Conservation (phyloP, 2,113 vertebrate species). For the Indicator indicator region DNA sequence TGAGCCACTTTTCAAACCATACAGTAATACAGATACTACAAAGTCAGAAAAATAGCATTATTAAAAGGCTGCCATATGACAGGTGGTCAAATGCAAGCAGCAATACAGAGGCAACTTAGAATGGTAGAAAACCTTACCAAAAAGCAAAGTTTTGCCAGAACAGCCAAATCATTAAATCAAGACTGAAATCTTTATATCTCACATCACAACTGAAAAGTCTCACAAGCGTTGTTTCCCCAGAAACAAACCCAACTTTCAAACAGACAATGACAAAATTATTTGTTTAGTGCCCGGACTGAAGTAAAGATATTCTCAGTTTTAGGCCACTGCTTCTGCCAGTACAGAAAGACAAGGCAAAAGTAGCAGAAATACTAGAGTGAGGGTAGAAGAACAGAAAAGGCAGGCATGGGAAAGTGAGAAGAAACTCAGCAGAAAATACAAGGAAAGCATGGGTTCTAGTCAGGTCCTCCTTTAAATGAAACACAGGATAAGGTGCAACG, state of each 20-base stretch:
- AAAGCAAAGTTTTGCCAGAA: background rate
- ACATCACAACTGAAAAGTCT: background rate
- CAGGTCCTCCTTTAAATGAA: background rate
- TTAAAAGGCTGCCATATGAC: background rate
- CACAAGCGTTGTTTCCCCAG: background rate
- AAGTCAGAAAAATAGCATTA: background rate
- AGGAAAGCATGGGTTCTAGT: background rate
- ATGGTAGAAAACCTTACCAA: background rate
- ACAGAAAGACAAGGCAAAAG: background rate
- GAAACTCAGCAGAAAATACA: background rate
- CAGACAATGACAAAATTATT: rapidly evolving
- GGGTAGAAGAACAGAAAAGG: background rate
- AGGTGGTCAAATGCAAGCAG: background rate
- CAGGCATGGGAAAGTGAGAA: background rate
- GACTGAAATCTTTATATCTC: background rate
- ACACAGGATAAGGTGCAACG: background rate
- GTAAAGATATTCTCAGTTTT: background rate
- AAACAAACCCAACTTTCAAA: background rate
- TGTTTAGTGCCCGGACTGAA: background rate
- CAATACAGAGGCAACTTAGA: background rate
- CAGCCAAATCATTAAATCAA: background rate
- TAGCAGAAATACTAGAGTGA: background rate
- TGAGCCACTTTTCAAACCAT: background rate
- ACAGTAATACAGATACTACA: background rate
- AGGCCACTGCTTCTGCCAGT: background rate